Evolutionary conservation across 2,797 vertebrate genomes (phyloP).

Genomic region (Anguilla marmorata): DNA sequence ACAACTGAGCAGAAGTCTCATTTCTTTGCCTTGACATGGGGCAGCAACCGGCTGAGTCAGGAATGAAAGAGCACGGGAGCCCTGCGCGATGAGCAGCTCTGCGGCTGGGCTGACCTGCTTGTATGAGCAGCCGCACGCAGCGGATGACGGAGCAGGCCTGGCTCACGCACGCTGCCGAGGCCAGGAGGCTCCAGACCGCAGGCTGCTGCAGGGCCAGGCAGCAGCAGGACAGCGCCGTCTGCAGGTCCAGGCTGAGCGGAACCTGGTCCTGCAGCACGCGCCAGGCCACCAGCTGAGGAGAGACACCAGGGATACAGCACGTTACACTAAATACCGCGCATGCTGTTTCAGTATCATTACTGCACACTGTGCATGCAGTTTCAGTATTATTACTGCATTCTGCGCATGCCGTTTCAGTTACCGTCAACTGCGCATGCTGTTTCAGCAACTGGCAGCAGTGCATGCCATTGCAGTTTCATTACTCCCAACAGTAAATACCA

Average conservation of each 20-base stretch:
- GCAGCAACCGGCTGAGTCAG: no score
- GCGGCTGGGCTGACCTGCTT: constrained; percentile 72
- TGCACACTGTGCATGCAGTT: neutral
- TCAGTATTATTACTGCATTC: neutral
- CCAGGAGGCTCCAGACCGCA: constrained; percentile 80
- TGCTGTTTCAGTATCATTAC: neutral
- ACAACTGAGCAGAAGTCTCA: no score
- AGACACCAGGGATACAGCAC: neutral
- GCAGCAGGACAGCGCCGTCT: constrained; percentile 87
- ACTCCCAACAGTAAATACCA: no score
- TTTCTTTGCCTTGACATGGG: no score
- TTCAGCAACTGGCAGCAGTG: neutral
- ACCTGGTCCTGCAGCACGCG: constrained; percentile 79
- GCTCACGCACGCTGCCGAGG: constrained; percentile 75
- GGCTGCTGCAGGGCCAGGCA: constrained; percentile 89
- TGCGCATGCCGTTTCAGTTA: neutral
- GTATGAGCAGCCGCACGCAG: constrained; percentile 85
- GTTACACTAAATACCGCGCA: no score
- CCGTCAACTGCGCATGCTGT: neutral
- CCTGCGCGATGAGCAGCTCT: neutral
- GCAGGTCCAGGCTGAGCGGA: constrained; percentile 89
- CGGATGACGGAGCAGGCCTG: constrained; percentile 90
- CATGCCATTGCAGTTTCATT: no score
- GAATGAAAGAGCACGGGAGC: no score
- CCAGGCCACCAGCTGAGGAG: constrained; percentile 83